Percentiles rank a stretch among this genome's conserved stretches.
Conservation (phyloP, 2,797 vertebrate species). For the Poeciliopsis gracilis region DNA sequence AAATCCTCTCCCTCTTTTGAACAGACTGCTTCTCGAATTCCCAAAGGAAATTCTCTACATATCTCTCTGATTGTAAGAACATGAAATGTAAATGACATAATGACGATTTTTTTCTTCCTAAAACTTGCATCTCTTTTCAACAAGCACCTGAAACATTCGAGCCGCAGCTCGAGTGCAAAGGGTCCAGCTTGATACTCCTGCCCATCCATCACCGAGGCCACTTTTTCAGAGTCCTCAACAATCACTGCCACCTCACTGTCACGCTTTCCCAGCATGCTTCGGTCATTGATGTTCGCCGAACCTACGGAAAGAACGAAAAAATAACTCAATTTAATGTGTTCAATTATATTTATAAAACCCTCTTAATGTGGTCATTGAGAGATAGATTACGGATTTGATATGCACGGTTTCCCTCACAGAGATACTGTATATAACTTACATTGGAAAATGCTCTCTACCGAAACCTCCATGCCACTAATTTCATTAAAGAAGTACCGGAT, state of each 20-base stretch:
- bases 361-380: not conserved
- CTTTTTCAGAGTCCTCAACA: slow-evolving; percentile 86
- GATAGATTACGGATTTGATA: not conserved
- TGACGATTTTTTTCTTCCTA: not conserved
- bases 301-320: slow-evolving; percentile 73
- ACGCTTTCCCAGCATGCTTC: slow-evolving; percentile 97
- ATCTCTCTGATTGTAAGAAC: not conserved
- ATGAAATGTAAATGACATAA: not conserved
- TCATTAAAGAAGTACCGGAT: not conserved
- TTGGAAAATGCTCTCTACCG: not conserved
- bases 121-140: not conserved
- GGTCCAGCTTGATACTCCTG: slow-evolving; percentile 85
- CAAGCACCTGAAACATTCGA: slow-evolving; percentile 91
- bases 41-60: not conserved
- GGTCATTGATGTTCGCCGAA: slow-evolving; percentile 98
- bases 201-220: slow-evolving; percentile 89
- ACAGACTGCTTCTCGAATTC: not conserved
- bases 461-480: not conserved
- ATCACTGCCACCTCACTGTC: slow-evolving; percentile 97
- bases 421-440: not conserved
- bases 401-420: not conserved
- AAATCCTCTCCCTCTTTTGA: not conserved
- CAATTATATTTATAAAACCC: too few relatives aligned
- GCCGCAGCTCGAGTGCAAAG: slow-evolving; percentile 88
- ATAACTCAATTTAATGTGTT: not conserved